These are phyloP conservation scores for Peromyscus eremicus DNA, from an alignment of 2,797 vertebrate genomes.

Conservation along the genomic window DNA sequence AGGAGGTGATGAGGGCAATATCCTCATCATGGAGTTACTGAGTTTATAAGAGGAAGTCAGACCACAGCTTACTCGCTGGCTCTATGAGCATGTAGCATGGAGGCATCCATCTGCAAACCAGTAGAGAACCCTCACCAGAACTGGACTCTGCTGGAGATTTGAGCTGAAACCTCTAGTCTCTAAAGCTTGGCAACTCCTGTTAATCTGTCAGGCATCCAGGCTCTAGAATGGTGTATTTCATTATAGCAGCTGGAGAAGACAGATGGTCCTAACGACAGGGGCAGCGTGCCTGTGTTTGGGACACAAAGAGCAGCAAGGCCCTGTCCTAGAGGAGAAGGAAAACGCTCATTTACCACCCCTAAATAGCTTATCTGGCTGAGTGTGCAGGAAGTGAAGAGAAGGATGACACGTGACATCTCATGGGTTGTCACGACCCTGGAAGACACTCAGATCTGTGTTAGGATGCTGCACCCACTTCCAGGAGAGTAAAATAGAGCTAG, in stretches of 20 bases:
- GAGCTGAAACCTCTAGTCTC: neutral
- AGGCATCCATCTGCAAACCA: neutral
- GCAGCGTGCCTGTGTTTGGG: neutral
- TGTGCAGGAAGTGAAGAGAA: neutral
- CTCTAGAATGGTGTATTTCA: neutral
- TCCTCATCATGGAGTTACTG: neutral
- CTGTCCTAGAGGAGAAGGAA: neutral
- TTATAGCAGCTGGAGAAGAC: neutral
- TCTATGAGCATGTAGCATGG: neutral
- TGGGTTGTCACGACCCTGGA: neutral
- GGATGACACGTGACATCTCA: neutral
- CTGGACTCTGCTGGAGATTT: neutral
- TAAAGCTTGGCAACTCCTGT: neutral
- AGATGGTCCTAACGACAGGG: neutral
- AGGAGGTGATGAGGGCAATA: neutral
- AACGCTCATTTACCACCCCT: neutral
- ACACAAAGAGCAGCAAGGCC: neutral
- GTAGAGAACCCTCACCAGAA: neutral
- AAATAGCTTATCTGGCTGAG: neutral
- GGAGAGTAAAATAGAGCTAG: neutral
- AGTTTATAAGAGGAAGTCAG: neutral
- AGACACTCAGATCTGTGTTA: neutral
- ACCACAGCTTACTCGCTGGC: neutral
- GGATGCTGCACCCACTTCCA: neutral
- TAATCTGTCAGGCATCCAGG: neutral